Conservation (phyloP, 37 sponge, comb jelly and placozoan genomes). For the Diacarnus erythraeanus region DNA sequence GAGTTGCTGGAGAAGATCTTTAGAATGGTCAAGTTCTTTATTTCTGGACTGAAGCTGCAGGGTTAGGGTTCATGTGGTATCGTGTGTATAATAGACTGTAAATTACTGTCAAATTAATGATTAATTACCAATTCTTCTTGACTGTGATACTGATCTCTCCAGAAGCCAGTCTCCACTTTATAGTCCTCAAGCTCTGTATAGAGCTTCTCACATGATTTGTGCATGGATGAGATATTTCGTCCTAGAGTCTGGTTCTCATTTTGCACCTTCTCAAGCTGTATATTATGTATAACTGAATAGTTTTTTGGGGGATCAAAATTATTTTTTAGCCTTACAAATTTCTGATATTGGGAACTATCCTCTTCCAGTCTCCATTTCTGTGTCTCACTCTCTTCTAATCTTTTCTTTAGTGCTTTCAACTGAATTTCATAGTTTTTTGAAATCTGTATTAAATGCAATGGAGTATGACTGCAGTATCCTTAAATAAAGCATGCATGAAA, state of each 20-base stretch:
- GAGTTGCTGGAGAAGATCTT: slow-evolving; percentile 26
- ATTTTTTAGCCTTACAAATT: not conserved
- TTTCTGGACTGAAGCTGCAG: not conserved
- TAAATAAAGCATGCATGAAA: not conserved
- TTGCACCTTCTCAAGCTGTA: slow-evolving; percentile 15
- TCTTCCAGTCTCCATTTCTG: not conserved
- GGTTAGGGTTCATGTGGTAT: no score
- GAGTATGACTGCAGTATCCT: not conserved
- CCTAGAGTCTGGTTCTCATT: slow-evolving; percentile 2
- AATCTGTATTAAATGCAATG: not conserved
- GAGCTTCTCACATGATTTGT: slow-evolving; percentile 20
- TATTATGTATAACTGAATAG: not conserved
- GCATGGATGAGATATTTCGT: slow-evolving; percentile 1
- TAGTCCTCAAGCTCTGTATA: not conserved
- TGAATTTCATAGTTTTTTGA: not conserved
- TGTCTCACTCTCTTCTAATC: slow-evolving; percentile 14
- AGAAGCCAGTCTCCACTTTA: not conserved
- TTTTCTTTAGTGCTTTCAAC: not conserved
- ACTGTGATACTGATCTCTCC: not conserved
- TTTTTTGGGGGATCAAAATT: no score
- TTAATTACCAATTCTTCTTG: not conserved
- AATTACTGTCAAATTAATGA: not conserved
- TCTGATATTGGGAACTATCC: not conserved
- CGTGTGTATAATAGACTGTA: no score
- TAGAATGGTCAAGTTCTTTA: slow-evolving; percentile 21